Percentiles rank a stretch among this genome's conserved stretches.
These are phyloP conservation scores for Gymnogyps californianus DNA, from an alignment of 2,113 vertebrate species.

Conservation along the genomic window DNA sequence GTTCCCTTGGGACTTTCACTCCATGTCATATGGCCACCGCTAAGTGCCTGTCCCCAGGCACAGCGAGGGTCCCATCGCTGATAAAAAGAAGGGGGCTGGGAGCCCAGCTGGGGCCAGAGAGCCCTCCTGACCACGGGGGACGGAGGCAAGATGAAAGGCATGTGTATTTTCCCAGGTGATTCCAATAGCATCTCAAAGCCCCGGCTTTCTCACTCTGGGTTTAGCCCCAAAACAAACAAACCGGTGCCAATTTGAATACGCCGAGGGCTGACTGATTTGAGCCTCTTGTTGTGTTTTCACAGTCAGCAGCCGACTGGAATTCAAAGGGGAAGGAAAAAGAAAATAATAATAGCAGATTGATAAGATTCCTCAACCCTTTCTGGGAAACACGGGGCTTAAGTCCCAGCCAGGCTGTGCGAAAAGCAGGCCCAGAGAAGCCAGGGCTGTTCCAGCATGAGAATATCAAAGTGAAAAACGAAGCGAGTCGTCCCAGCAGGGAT, in stretches of 20 bases:
- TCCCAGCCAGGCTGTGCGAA: neutral
- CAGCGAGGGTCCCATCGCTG: neutral
- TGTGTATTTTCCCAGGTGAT: slow-evolving; percentile 72
- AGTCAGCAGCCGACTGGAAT: slow-evolving; percentile 2
- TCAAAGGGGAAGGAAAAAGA: slow-evolving; percentile 35
- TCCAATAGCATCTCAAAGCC: slow-evolving; percentile 50
- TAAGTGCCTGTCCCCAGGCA: slow-evolving; percentile 29
- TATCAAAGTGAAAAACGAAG: neutral
- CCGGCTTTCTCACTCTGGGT: slow-evolving; percentile 27
- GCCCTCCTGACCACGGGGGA: neutral
- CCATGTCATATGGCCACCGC: neutral
- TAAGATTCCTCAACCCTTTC: slow-evolving; percentile 16
- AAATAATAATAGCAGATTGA: slow-evolving; percentile 36
- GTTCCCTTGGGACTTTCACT: slow-evolving; percentile 26
- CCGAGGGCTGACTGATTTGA: neutral
- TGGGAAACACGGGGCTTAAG: neutral
- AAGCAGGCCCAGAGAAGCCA: neutral
- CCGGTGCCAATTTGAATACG: slow-evolving; percentile 11
- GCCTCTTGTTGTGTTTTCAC: slow-evolving; percentile 30
- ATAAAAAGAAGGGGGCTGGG: slow-evolving; percentile 22
- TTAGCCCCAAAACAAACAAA: slow-evolving; percentile 61
- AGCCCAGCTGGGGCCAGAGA: slow-evolving; percentile 32
- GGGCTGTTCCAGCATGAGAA: neutral
- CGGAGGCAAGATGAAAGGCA: slow-evolving; percentile 30
- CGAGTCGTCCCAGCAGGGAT: neutral